Base-by-base conservation (phyloP, 2,888 invertebrate genomes). In the Alviniconcha strummeri region DNA sequence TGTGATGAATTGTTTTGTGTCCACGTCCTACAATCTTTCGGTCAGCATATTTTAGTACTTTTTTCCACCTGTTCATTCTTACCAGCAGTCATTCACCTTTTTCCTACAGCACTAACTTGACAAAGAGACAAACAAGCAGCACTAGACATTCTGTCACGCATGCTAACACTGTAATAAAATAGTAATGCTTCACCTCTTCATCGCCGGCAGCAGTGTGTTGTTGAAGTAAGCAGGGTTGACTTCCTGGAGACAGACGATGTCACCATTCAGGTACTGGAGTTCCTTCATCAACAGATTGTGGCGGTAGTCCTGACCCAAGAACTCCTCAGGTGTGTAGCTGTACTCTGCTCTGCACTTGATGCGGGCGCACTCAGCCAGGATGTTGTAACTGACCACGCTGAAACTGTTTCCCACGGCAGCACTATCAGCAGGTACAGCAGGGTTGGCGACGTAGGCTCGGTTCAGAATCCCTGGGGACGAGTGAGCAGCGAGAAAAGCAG, bases 231-330 rank as follows among this genome's bases (percentile, higher is more conserved):
- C 84, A 15, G 90, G 90, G 60, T 88, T 90, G 19, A 93, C 93
- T 87, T 93, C 93, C 85, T 93, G 93, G 84, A 93, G 80, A 87
- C 93, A 93, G n/a, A 93, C 85, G n/a, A 93, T 84, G 86, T 93
- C 93, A 13, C 88, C 90, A 86, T 92, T 90, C 56, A 93, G 85
- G 78, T 90, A 91, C 57, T 88, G 76, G 13, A 93, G 74, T 83
- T 93, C 93, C 78, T 90, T 87, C 86, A 93, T 87, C 57, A 93
- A 81, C 74, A 90, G 88, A 19, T 85, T 83, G 77, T 92, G 91
- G 11, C 93, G 88, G 83, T 90, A 89, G 9, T 89, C 88, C 69
- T 89, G 87, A n/a, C 88, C 81, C 56, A 92, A 84, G 76, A 88
- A 89, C 83, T 91, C 89, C 5, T 85, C 83, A 13, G 88, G 86